phyloP scores from a whole-genome alignment of 2,888 invertebrate species.

The Cristatella mucedo region DNA sequence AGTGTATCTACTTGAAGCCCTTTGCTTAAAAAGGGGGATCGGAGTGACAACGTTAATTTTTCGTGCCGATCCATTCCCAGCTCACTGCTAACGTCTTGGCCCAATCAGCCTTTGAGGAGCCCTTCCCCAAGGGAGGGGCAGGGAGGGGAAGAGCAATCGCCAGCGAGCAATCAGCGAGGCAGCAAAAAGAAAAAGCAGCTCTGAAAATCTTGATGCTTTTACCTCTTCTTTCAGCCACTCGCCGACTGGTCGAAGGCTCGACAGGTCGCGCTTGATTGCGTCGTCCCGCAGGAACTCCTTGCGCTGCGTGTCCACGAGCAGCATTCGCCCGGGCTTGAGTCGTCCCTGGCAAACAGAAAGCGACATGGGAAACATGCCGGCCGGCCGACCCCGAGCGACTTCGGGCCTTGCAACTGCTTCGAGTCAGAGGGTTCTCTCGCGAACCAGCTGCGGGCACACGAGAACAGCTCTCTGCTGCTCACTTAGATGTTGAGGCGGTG shows the following conservation, averaged over 20 bases:
- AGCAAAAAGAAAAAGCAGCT: conserved; percentile 3
- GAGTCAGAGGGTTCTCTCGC: too few species aligned
- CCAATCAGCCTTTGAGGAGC: conserved; percentile 13
- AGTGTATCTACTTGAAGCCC: too few species aligned
- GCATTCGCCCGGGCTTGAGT: conserved; percentile 91
- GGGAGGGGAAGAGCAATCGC: neutral
- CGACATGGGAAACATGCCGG: too few species aligned
- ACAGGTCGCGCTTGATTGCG: conserved; percentile 72
- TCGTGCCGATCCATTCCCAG: too few species aligned
- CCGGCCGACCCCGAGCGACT: too few species aligned
- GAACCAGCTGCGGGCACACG: too few species aligned
- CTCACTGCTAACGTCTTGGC: conserved; percentile 16
- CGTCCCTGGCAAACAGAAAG: conserved; percentile 59
- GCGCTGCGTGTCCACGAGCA: conserved; percentile 74
- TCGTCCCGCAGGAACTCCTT: conserved; percentile 85
- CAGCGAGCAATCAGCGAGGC: neutral
- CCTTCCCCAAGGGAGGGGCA: too few species aligned
- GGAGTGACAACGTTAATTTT: too few species aligned
- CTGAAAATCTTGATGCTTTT: neutral
- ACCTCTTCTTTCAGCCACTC: conserved; percentile 53
- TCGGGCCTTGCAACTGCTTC: too few species aligned
- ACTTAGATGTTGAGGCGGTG: too few species aligned
- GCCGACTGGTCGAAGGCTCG: conserved; percentile 70
- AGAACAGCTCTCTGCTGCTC: too few species aligned
- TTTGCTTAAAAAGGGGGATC: too few species aligned